Conservation (phyloP, 2,797 vertebrate genomes). For the Enteromius unitaeniatus region DNA sequence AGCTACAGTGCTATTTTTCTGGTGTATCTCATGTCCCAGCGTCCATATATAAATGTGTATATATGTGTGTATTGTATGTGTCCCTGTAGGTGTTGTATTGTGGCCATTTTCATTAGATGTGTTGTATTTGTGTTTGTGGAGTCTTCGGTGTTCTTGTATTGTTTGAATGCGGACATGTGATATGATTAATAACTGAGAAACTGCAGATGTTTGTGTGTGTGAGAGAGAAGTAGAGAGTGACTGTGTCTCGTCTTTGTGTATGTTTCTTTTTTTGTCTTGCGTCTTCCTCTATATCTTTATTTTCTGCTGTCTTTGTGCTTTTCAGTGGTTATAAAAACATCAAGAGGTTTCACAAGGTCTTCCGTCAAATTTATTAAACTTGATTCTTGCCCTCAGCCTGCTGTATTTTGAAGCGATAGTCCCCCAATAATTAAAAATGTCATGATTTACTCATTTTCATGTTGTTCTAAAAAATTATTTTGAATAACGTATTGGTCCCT, state of each 20-base stretch:
- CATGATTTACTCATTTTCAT: neutral
- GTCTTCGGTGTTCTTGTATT: slow-evolving; percentile 35
- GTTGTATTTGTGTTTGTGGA: slow-evolving; percentile 30
- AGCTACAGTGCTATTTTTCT: slow-evolving; percentile 81
- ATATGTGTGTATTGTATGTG: slow-evolving; percentile 53
- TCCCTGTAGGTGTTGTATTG: slow-evolving; percentile 61
- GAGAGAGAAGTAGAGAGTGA: neutral
- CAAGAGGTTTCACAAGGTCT: slow-evolving; percentile 67
- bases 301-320: slow-evolving; percentile 43
- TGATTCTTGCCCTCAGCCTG: neutral
- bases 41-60: slow-evolving; percentile 54
- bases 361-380: neutral
- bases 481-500: too few species aligned
- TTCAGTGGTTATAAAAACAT: slow-evolving; percentile 48
- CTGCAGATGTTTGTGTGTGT: neutral
- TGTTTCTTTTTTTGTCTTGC: slow-evolving; percentile 28
- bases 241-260: slow-evolving; percentile 32
- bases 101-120: slow-evolving; percentile 56
- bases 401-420: neutral
- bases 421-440: neutral
- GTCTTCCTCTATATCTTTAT: slow-evolving; percentile 42
- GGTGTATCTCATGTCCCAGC: slow-evolving; percentile 73
- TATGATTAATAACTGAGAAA: slow-evolving; percentile 13
- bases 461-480: too few species aligned
- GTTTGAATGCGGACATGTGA: slow-evolving; percentile 36